Evolutionary conservation across 2,797 vertebrate genomes (phyloP).

Genomic region (Sciurus carolinensis): DNA sequence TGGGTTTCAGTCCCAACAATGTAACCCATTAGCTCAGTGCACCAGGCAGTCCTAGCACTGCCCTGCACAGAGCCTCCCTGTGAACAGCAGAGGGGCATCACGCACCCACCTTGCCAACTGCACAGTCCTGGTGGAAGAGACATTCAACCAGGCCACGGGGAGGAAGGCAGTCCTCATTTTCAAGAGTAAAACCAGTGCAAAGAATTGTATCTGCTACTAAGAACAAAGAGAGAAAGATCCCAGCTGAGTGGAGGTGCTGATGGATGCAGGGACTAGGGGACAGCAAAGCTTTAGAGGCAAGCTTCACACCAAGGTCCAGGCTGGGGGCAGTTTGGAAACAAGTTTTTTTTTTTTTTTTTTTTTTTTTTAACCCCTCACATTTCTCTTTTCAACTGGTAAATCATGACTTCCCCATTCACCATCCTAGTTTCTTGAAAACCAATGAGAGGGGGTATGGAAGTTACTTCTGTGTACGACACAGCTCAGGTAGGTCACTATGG

Average conservation of each 20-base stretch:
- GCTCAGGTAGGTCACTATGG: background rate
- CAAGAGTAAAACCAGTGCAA: background rate
- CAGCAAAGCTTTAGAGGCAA: background rate
- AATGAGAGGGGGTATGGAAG: background rate
- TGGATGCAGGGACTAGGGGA: background rate
- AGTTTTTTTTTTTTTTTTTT: background rate
- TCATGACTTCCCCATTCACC: constrained; percentile 35
- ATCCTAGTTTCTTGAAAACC: constrained; percentile 54
- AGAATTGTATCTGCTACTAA: background rate
- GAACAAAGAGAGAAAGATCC: background rate
- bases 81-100: background rate
- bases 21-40: background rate
- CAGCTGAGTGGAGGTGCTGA: background rate
- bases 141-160: background rate
- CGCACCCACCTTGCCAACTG: too few species aligned
- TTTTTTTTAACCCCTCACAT: background rate
- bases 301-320: background rate
- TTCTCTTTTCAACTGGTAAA: constrained; percentile 67
- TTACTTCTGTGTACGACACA: background rate
- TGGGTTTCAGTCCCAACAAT: background rate
- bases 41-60: background rate
- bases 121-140: background rate
- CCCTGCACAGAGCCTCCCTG: background rate
- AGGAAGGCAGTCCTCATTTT: background rate
- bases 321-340: constrained; percentile 39